phyloP scores from a whole-genome alignment of 2,113 vertebrate genomes.

The Phalacrocorax pelagicus region DNA sequence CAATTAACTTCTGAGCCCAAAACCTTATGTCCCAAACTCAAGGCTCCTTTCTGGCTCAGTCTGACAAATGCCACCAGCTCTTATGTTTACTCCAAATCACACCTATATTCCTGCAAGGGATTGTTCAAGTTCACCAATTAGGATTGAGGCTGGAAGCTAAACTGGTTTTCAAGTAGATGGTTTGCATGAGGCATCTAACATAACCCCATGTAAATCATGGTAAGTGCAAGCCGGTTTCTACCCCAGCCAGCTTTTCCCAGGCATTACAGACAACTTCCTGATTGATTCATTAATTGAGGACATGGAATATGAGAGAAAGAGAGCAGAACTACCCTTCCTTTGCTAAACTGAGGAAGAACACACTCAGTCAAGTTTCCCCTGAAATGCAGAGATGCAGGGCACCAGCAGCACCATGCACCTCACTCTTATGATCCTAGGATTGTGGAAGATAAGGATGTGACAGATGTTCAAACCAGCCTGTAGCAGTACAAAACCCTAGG shows the following conservation, averaged over 20 bases:
- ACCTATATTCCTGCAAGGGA: background rate
- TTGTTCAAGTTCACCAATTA: background rate
- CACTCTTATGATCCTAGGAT: background rate
- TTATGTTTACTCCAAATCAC: background rate
- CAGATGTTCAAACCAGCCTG: background rate
- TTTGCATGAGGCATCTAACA: background rate
- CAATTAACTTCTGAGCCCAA: background rate
- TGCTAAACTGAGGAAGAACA: background rate
- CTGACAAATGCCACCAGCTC: background rate
- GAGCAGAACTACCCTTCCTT: background rate
- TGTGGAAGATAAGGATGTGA: background rate
- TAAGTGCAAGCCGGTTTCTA: background rate
- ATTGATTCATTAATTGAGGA: background rate
- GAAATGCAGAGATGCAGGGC: background rate
- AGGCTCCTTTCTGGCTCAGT: background rate
- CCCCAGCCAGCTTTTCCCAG: background rate
- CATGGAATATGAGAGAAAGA: background rate
- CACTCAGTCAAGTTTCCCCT: background rate
- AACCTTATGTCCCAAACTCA: background rate
- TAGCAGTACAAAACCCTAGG: background rate
- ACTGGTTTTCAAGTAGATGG: background rate
- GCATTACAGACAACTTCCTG: background rate
- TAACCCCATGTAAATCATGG: background rate
- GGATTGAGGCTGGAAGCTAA: background rate
- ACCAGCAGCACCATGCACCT: background rate